phyloP scores from a whole-genome alignment of 2,797 vertebrate genomes.

The Amblyopsis hoosieri region DNA sequence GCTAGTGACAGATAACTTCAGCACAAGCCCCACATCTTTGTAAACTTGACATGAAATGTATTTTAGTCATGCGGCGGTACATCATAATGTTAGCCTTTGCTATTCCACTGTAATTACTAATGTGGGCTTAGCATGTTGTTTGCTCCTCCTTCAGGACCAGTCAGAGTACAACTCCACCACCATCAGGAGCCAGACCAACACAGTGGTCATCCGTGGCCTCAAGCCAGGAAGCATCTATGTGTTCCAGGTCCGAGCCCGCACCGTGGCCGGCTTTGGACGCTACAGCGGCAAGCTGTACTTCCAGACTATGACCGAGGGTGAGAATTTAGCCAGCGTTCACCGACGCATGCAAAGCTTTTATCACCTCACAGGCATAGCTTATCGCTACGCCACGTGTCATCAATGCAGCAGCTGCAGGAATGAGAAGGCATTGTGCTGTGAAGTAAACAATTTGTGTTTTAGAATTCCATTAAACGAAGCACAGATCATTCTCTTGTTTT shows the following conservation, averaged over 20 bases:
- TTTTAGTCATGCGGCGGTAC: conserved; percentile 23
- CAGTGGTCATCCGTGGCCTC: conserved; percentile 90
- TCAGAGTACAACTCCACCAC: conserved; percentile 89
- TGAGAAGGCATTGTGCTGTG: conserved; percentile 37
- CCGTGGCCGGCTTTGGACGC: conserved; percentile 95
- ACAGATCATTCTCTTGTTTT: conserved; percentile 8
- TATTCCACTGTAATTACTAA: conserved; percentile 40
- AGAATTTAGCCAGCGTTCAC: conserved; percentile 58
- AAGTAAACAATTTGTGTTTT: conserved; percentile 35
- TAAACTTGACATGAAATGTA: conserved; percentile 2
- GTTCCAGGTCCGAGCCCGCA: conserved; percentile 97
- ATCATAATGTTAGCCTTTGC: conserved; percentile 24
- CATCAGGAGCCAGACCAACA: conserved; percentile 96
- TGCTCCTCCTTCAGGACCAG: conserved; percentile 81
- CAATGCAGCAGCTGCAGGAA: conserved; percentile 31
- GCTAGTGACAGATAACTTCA: background rate
- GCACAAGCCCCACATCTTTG: background rate
- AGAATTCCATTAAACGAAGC: conserved; percentile 10
- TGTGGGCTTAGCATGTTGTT: conserved; percentile 22
- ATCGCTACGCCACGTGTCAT: conserved; percentile 23
- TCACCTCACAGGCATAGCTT: conserved; percentile 47
- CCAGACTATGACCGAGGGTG: conserved; percentile 99
- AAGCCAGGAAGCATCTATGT: conserved; percentile 96
- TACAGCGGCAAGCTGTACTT: conserved; percentile 99
- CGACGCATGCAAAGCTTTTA: conserved; percentile 56